Evolutionary conservation across 2,888 invertebrate genomes (phyloP).

Genomic region (Caenorhabditis sp.): DNA sequence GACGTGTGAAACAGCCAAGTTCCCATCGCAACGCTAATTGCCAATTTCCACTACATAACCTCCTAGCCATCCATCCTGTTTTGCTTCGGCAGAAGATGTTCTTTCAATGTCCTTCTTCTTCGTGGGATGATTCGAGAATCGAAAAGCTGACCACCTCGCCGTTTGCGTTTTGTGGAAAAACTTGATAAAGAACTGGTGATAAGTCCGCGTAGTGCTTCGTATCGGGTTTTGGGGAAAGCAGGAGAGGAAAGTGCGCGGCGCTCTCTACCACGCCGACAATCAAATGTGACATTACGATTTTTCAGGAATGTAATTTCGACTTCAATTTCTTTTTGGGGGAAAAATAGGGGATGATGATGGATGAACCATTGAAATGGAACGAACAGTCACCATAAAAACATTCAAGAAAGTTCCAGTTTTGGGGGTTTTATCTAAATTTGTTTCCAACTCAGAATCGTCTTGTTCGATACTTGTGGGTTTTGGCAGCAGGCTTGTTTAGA

Average conservation of each 20-base stretch:
- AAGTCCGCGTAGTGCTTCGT: constrained; percentile 32
- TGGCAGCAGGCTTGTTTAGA: too few species aligned
- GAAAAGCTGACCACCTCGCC: constrained; percentile 41
- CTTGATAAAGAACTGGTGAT: constrained; percentile 64
- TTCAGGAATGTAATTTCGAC: constrained; percentile 48
- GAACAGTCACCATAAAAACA: too few species aligned
- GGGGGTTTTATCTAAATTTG: too few species aligned
- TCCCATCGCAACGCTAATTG: constrained; percentile 48
- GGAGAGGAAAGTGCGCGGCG: constrained; percentile 30
- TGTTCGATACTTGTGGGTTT: too few species aligned
- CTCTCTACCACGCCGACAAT: constrained; percentile 17
- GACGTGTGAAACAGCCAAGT: constrained; percentile 2
- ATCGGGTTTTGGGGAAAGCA: constrained; percentile 33
- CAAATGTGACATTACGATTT: constrained; percentile 39
- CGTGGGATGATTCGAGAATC: constrained; percentile 38
- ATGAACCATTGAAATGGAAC: not conserved
- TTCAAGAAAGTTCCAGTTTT: too few species aligned
- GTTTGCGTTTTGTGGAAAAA: constrained; percentile 41
- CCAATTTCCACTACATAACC: constrained; percentile 56
- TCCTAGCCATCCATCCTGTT: constrained; percentile 15
- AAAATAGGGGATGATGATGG: not conserved
- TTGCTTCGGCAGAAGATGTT: constrained; percentile 33
- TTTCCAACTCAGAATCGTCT: too few species aligned
- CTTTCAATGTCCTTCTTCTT: constrained; percentile 24
- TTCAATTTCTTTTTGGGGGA: constrained; percentile 1